A percentile compares a stretch with the other conserved stretches of the same genome.
Evolutionary conservation across 2,888 invertebrate genomes (phyloP).

Genomic region (Coleophora flavipennella): DNA sequence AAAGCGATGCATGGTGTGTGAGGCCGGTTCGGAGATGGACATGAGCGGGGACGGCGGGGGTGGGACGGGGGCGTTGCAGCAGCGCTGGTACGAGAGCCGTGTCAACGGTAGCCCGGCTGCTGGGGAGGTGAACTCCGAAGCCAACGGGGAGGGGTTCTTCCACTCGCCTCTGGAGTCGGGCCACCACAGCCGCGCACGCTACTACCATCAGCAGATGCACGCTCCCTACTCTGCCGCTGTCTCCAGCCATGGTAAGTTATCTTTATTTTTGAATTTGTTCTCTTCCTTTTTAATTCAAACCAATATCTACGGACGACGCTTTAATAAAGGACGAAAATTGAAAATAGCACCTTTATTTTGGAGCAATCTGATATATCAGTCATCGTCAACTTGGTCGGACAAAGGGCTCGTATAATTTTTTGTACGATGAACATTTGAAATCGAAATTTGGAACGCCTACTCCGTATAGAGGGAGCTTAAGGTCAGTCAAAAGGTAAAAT

Average conservation of each 20-base stretch:
- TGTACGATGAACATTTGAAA: no score
- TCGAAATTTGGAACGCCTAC: no score
- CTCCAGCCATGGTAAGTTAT: constrained; percentile 62
- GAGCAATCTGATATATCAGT: no score
- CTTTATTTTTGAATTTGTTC: no score
- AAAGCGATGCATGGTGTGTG: constrained; percentile 72
- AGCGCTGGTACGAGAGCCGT: constrained; percentile 71
- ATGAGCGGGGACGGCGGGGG: constrained; percentile 65
- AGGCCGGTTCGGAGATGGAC: constrained; percentile 64
- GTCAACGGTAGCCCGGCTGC: constrained; percentile 69
- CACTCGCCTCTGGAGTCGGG: constrained; percentile 70
- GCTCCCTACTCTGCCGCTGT: constrained; percentile 69
- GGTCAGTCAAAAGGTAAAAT: no score
- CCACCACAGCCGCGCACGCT: constrained; percentile 68
- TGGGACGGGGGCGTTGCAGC: constrained; percentile 59
- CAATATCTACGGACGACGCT: no score
- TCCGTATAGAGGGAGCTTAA: no score
- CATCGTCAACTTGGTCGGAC: no score
- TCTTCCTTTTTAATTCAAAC: no score
- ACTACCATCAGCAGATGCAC: constrained; percentile 74
- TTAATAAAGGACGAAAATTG: no score
- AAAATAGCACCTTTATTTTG: no score
- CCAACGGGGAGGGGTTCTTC: constrained; percentile 70
- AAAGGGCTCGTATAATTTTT: no score
- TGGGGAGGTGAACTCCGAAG: constrained; percentile 60